phyloP scores from a whole-genome alignment of 2,797 vertebrate genomes.

The Poeciliopsis presidionis region DNA sequence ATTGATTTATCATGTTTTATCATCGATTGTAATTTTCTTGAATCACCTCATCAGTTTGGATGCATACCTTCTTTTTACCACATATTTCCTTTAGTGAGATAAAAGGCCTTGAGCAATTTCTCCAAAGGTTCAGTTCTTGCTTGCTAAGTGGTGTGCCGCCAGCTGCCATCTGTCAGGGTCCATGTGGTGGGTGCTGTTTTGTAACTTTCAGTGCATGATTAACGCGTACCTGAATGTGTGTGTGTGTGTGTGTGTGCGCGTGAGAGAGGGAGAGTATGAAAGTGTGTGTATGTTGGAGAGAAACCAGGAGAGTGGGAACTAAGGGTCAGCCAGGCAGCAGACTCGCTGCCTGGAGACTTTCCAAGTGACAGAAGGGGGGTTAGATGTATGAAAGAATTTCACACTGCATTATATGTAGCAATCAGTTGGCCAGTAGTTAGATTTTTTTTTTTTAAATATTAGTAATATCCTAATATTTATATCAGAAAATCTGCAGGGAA shows the following conservation, averaged over 20 bases:
- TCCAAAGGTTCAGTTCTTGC: constrained; percentile 26
- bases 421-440: constrained; percentile 18
- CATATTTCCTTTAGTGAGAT: constrained; percentile 15
- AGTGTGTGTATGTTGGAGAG: constrained; percentile 35
- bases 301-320: constrained; percentile 58
- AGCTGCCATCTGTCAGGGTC: constrained; percentile 63
- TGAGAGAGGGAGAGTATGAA: background rate
- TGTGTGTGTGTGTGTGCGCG: constrained; percentile 16
- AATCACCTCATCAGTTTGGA: background rate
- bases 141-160: constrained; percentile 40
- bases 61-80: background rate
- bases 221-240: constrained; percentile 28
- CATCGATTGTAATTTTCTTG: no score
- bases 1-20: background rate
- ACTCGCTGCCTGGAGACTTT: constrained; percentile 72
- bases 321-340: constrained; percentile 68
- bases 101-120: constrained; percentile 28
- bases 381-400: constrained; percentile 61
- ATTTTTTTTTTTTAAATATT: constrained; percentile 2
- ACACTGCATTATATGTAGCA: constrained; percentile 47
- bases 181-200: constrained; percentile 55
- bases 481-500: background rate
- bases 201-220: constrained; percentile 40
- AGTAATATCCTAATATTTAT: background rate
- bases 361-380: constrained; percentile 62